These are phyloP conservation scores for Manis crassicaudata DNA, from an alignment of 2,797 vertebrate genomes.

Conservation along the genomic window DNA sequence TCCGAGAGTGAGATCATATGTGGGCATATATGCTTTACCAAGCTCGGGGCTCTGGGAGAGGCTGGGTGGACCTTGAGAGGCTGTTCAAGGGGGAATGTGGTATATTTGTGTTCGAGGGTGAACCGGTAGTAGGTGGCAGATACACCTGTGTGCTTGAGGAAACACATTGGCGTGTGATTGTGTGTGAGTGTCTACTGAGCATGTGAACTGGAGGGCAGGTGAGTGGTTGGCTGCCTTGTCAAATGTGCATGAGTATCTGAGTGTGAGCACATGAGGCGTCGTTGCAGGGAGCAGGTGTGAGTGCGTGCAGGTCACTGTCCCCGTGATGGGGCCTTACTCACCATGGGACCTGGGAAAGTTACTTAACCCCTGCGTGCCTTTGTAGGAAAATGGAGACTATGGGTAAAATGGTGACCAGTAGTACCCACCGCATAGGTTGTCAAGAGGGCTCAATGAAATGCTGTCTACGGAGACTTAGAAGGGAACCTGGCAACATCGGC, in stretches of 20 bases:
- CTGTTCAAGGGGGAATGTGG: background rate
- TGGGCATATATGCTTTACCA: rapidly evolving
- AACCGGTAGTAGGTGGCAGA: background rate
- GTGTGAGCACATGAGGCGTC: background rate
- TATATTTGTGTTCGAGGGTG: too few relatives aligned
- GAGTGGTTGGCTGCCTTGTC: background rate
- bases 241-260: background rate
- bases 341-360: background rate
- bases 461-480: rapidly evolving
- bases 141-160: background rate
- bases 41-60: background rate
- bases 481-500: background rate
- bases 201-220: background rate
- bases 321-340: background rate
- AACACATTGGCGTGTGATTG: background rate
- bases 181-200: background rate
- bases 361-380: background rate
- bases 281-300: background rate
- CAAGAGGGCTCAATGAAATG: rapidly evolving
- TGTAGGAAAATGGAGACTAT: background rate
- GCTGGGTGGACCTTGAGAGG: too few relatives aligned
- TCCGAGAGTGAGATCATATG: background rate
- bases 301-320: background rate
- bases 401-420: background rate
- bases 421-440: rapidly evolving